Conservation (phyloP, 2,113 vertebrate genomes). For the Odontophorus gujanensis region DNA sequence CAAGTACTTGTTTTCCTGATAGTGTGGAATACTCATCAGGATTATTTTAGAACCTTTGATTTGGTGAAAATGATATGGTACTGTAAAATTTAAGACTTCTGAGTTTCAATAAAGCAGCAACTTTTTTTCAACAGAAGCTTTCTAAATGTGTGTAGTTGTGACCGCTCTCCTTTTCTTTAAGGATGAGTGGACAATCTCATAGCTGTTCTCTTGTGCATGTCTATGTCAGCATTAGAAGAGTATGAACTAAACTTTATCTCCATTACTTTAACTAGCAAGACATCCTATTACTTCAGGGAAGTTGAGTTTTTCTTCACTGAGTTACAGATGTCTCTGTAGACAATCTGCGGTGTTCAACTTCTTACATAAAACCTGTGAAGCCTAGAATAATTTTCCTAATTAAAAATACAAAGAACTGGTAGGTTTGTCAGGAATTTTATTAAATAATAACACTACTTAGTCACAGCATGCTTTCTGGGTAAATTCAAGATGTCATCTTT, state of each 20-base stretch:
- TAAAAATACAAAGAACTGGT: not conserved
- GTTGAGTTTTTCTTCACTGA: not conserved
- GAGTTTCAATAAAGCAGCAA: not conserved
- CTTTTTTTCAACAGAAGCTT: not conserved
- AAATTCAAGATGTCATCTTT: not conserved
- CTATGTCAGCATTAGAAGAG: not conserved
- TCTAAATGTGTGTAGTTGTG: not conserved
- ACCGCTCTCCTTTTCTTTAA: not conserved
- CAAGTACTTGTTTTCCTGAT: not conserved
- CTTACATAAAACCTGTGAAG: not conserved
- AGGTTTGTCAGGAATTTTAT: not conserved
- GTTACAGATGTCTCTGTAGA: not conserved
- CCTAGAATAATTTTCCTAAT: not conserved
- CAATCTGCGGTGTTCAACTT: not conserved
- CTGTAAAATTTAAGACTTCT: not conserved
- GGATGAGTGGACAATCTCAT: not conserved
- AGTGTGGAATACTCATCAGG: not conserved
- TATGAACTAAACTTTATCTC: not conserved
- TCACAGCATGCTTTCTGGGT: not conserved
- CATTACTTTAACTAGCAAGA: not conserved
- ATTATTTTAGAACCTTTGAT: not conserved
- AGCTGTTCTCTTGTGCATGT: not conserved
- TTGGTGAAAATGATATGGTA: not conserved
- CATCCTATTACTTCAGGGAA: not conserved
- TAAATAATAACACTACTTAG: not conserved